These are phyloP conservation scores for Syrmaticus mikado DNA, from an alignment of 2,113 vertebrate genomes.

Conservation along the genomic window DNA sequence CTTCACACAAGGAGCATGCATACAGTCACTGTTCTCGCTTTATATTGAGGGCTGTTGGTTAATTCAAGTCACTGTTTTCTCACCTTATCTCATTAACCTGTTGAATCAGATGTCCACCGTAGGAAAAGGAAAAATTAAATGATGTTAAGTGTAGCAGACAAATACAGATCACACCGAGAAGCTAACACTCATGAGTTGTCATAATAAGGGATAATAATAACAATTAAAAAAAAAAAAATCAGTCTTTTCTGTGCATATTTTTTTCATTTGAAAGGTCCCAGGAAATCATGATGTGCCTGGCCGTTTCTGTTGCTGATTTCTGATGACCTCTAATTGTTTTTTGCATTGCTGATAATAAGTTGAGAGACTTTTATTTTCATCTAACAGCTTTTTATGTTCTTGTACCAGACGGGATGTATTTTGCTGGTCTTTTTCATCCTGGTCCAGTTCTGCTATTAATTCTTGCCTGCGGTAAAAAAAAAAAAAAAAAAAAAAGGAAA, in stretches of 20 bases:
- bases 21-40: constrained; percentile 68
- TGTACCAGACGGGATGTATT: constrained; percentile 98
- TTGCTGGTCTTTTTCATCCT: constrained; percentile 99
- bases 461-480: constrained; percentile 84
- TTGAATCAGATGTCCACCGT: constrained; percentile 66
- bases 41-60: constrained; percentile 60
- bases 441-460: constrained; percentile 97
- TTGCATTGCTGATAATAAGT: constrained; percentile 99
- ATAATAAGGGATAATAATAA: constrained; percentile 70
- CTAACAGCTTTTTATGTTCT: constrained; percentile 98
- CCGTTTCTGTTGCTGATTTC: constrained; percentile 97
- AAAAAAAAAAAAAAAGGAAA: neutral
- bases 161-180: constrained; percentile 81
- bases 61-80: constrained; percentile 72
- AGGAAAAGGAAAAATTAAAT: constrained; percentile 73
- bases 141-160: constrained; percentile 77
- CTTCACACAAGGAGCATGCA: constrained; percentile 80
- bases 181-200: constrained; percentile 80
- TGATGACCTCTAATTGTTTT: constrained; percentile 97
- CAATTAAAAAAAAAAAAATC: constrained; percentile 60
- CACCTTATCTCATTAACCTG: constrained; percentile 55
- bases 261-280: constrained; percentile 67
- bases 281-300: constrained; percentile 95
- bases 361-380: constrained; percentile 99
- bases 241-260: constrained; percentile 80